Evolutionary conservation across 1,140 invertebrate genomes (phyloP), one percentile per base, ranked within the genome.

Genomic region (Pentalonia nigronervosa): DNA sequence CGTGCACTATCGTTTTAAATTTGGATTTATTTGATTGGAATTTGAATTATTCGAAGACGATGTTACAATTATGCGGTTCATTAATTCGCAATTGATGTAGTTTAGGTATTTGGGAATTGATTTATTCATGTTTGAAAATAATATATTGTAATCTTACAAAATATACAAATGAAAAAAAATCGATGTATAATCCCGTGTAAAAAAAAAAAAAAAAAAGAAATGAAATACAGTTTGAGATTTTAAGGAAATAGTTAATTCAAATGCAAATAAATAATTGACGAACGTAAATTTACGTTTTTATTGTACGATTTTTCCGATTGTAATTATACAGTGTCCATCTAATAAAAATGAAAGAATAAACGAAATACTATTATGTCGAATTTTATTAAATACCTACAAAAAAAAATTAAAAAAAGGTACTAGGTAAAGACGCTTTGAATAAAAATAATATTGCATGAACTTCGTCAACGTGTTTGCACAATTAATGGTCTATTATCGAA

Each of bases 161-260:
- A 86, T 86, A 86, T 86, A 25, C 83, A 4, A 45, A 45, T 14
- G 23, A 86, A 1, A 86, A 1, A 45, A 86, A 41, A 86, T 23
- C 41, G 4, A 86, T 25, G 23, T 45, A 7, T 11, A 86, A 9
- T 17, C 11, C 83, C 36, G 14, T 41, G 36, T 1, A 25, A 86
- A 86, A 86, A 25, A 86, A 86, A 86, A 45, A 25, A 86, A 86
- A 86, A 25, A 86, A 86, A 86, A 45, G 9, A 86, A 86, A 30
- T 25, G 23, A 45, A 86, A 45, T 45, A 83, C 9, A 2, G 81
- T 41, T 83, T 1, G 36, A 83, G 7, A 53, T 53, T 53, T 53
- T 21, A 53, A 53, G 21, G 20, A 53, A 53, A 53, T 53, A 21
- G 20, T 36, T 36, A 21, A 83, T 36, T 83, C 21, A 36, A 83